Evolutionary conservation across 1,140 invertebrate species (phyloP), one percentile per base, ranked within the genome.

Genomic region (Dryas iulia): DNA sequence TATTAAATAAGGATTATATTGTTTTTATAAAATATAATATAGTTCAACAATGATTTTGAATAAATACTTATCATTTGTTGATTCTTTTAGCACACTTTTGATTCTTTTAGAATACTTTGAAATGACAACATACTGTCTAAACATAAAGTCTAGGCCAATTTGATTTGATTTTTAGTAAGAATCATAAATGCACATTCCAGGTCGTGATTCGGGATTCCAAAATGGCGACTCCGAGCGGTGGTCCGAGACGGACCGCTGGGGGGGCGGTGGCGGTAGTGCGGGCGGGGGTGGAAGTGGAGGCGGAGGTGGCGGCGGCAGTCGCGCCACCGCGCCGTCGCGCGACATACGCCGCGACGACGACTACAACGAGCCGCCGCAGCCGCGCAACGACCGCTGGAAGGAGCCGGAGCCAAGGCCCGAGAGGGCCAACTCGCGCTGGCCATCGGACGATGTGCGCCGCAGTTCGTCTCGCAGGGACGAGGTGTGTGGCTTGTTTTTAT

Each of bases 361-460:
- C 76, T 89, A 75, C 72, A 84, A 89, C 76, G 89, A 91, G 74
- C 87, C 90, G 61, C 91, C 89, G 56, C 76, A 87, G 73, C 93
- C 93, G 62, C 92, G 93, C 82, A 96, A 95, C 88, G 95, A 96
- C 89, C 94, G 95, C 69, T 97, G 96, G 96, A 95, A 95, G 85
- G 96, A 97, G 77, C 93, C 93, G 76, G 93, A 93, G 79, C 90
- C 87, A 77, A 83, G 91, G 83, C 47, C 73, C 56, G 91, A 84
- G 68, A 91, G 93, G 59, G 81, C 85, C 84, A 87, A 92, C 66
- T 79, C 92, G 58, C 91, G 92, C 25, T 91, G 92, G 79, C 87
- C 87, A 12, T 88, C 91, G 62, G 93, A 93, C 54, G 92, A 94
- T 72, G 87, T 92, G 67, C 90, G 92, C 63, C 91, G 92, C 72